phyloP scores from a whole-genome alignment of 1,140 invertebrate genomes.

The Kradibia gibbosae region DNA sequence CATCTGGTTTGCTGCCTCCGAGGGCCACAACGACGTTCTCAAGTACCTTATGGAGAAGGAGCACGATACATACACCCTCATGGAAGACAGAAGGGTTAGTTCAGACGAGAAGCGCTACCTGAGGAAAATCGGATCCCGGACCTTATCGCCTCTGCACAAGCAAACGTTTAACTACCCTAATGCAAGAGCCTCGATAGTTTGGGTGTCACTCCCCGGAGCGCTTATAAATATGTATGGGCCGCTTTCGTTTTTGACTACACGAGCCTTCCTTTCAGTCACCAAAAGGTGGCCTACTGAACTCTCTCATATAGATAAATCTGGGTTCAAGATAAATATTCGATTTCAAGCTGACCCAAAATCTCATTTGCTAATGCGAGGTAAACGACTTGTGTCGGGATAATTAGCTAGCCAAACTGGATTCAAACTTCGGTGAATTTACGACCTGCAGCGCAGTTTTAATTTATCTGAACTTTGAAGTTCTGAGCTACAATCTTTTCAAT shows the following conservation, averaged over 20 bases:
- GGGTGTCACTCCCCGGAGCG: neutral
- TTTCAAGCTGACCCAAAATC: neutral
- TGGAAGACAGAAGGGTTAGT: slow-evolving; percentile 93
- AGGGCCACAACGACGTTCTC: slow-evolving; percentile 96
- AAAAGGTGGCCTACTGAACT: neutral
- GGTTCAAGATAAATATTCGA: slow-evolving; percentile 15
- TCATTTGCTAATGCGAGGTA: neutral
- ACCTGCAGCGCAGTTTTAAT: too few relatives aligned
- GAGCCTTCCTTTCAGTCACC: neutral
- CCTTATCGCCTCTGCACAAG: neutral
- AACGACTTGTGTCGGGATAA: too few relatives aligned
- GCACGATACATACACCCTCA: slow-evolving; percentile 95
- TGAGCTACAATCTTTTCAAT: too few relatives aligned
- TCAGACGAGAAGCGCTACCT: too few relatives aligned
- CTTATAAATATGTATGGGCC: neutral
- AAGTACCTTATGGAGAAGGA: slow-evolving; percentile 98
- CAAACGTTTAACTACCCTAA: neutral
- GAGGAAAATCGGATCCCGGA: neutral
- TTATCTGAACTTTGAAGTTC: too few relatives aligned
- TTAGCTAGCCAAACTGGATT: too few relatives aligned
- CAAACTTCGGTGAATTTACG: too few relatives aligned
- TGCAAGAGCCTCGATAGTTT: neutral
- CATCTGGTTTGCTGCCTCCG: slow-evolving; percentile 96
- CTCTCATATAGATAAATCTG: neutral
- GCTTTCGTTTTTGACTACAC: neutral